These are phyloP conservation scores for Tetramorium bicarinatum DNA, from an alignment of 2,888 invertebrate genomes.

Conservation along the genomic window DNA sequence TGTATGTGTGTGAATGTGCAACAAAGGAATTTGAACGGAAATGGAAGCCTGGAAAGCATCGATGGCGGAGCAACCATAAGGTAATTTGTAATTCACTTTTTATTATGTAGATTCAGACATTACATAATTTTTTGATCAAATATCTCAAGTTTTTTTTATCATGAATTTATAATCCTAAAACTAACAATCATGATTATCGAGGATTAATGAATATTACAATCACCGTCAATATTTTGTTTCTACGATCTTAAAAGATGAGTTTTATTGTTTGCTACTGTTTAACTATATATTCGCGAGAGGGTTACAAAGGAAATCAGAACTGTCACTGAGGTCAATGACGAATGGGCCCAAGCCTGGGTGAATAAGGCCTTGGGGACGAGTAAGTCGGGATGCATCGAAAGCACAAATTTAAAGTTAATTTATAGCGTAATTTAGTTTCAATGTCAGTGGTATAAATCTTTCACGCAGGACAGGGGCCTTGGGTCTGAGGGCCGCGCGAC, in stretches of 20 bases:
- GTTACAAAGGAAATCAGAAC: neutral
- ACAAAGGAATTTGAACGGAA: neutral
- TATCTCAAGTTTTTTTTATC: neutral
- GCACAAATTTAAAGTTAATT: conserved; percentile 75
- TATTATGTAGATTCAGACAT: neutral
- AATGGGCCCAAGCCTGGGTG: conserved; percentile 16
- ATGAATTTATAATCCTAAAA: neutral
- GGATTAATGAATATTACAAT: neutral
- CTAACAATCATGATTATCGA: neutral
- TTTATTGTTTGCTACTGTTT: conserved; percentile 51
- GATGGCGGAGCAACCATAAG: neutral
- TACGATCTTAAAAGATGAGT: conserved; percentile 22
- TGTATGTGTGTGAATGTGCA: neutral
- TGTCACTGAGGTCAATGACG: conserved; percentile 20
- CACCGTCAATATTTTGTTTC: neutral
- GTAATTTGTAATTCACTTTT: neutral
- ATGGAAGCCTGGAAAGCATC: neutral
- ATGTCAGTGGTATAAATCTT: conserved; percentile 78
- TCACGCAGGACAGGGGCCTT: conserved; percentile 67
- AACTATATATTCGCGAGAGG: conserved; percentile 22
- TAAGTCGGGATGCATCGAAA: conserved; percentile 62
- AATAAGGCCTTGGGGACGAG: conserved; percentile 11
- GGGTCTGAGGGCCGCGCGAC: conserved; percentile 48
- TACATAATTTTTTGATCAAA: neutral
- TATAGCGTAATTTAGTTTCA: conserved; percentile 79